phyloP scores from a whole-genome alignment of 2,888 invertebrate species.

The Drosophila eohydei region DNA sequence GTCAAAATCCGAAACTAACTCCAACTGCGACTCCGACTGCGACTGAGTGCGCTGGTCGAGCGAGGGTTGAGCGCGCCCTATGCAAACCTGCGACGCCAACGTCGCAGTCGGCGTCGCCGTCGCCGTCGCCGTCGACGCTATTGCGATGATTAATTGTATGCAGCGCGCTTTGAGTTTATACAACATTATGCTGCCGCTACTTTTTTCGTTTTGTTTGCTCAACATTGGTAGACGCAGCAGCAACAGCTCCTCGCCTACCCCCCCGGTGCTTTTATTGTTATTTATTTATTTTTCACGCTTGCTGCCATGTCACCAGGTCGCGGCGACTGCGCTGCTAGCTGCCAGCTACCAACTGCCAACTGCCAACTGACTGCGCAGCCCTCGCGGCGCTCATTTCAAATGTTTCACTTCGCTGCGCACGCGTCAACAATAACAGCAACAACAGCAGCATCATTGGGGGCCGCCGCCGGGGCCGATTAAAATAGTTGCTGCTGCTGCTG shows the following conservation, averaged over 20 bases:
- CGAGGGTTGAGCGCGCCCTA: conserved; percentile 31
- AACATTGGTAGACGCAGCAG: conserved; percentile 53
- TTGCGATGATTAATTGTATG: conserved; percentile 55
- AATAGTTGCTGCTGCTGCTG: conserved; percentile 30
- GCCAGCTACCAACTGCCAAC: conserved; percentile 10
- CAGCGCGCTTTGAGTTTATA: conserved; percentile 41
- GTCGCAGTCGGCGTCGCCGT: conserved; percentile 6
- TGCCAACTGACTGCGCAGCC: conserved; percentile 31
- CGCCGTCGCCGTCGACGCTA: conserved; percentile 15
- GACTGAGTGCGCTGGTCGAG: conserved; percentile 7
- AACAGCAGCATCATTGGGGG: conserved; percentile 34
- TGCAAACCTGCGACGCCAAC: conserved; percentile 39
- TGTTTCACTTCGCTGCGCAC: conserved; percentile 81
- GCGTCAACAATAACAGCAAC: conserved; percentile 57
- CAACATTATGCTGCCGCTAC: conserved; percentile 37
- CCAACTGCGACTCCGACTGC: conserved; percentile 26
- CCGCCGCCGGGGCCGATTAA: conserved; percentile 47
- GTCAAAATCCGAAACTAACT: conserved; percentile 69
- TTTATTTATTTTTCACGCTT: conserved; percentile 74
- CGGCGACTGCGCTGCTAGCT: conserved; percentile 23
- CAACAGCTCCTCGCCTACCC: conserved; percentile 5
- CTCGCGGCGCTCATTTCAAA: conserved; percentile 43
- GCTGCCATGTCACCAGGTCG: conserved; percentile 65
- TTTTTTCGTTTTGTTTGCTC: conserved; percentile 53
- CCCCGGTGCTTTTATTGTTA: conserved; percentile 58